Conservation (phyloP, 1,140 invertebrate genomes). For the Delia radicum region DNA sequence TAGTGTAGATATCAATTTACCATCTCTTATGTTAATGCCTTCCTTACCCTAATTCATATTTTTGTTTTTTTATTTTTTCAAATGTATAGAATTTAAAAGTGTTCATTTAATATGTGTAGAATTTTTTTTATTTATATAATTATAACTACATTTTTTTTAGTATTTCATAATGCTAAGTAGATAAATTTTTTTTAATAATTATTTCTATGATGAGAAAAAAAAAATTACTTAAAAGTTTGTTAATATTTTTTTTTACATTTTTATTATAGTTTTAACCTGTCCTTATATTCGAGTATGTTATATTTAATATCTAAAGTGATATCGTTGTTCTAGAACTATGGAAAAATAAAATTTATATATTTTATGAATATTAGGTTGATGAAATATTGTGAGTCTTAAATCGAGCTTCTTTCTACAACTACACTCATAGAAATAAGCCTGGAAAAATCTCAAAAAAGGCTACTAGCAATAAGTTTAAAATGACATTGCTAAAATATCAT, state of each 20-base stretch:
- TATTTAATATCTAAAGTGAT: neutral
- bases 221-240: neutral
- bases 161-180: neutral
- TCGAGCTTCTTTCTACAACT: no score
- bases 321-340: neutral
- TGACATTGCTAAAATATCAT: no score
- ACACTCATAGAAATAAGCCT: no score
- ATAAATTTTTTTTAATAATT: neutral
- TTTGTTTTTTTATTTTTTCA: neutral
- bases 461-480: no score
- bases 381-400: no score
- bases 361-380: neutral
- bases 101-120: neutral
- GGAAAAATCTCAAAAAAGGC: no score
- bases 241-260: neutral
- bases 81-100: neutral
- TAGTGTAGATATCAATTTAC: neutral
- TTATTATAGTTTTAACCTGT: neutral
- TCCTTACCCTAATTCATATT: neutral
- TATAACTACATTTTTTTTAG: neutral
- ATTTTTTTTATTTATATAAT: neutral
- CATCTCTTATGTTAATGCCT: neutral
- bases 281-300: neutral
- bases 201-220: neutral
- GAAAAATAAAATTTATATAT: neutral